Conservation (phyloP, 2,797 vertebrate species). For the Lithobates sylvaticus region DNA sequence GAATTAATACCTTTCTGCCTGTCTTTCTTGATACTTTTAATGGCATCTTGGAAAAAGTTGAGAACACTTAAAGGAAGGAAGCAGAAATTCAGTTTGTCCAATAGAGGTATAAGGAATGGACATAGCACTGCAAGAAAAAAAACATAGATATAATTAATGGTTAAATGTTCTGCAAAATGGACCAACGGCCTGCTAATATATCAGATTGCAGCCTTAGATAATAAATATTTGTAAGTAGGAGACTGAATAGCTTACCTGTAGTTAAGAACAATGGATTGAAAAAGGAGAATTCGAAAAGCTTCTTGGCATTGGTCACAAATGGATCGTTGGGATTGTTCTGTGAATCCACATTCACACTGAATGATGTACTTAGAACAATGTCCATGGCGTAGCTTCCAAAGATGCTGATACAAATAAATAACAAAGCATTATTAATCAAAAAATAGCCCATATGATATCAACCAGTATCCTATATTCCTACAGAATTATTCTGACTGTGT, state of each 20-base stretch:
- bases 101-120: slow-evolving; percentile 72
- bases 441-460: neutral
- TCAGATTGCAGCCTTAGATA: neutral
- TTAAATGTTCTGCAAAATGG: neutral
- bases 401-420: slow-evolving; percentile 61
- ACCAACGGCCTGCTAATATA: neutral
- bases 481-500: too few species aligned
- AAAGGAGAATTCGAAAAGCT: slow-evolving; percentile 76
- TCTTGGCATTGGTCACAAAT: slow-evolving; percentile 80
- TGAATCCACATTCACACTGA: slow-evolving; percentile 75
- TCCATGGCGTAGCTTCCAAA: slow-evolving; percentile 80
- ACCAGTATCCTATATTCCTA: too few species aligned
- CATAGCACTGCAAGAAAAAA: slow-evolving; percentile 72
- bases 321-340: slow-evolving; percentile 80
- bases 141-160: slow-evolving; percentile 16
- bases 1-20: slow-evolving; percentile 23
- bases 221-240: neutral
- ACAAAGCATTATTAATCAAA: neutral
- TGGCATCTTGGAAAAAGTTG: slow-evolving; percentile 74
- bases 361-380: slow-evolving; percentile 76
- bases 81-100: slow-evolving; percentile 76
- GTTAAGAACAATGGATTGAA: slow-evolving; percentile 70
- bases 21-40: slow-evolving; percentile 77
- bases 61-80: slow-evolving; percentile 70
- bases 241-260: slow-evolving; percentile 64